Evolutionary conservation across 1,140 invertebrate species (phyloP).

Genomic region (Drosophila novamexicana): DNA sequence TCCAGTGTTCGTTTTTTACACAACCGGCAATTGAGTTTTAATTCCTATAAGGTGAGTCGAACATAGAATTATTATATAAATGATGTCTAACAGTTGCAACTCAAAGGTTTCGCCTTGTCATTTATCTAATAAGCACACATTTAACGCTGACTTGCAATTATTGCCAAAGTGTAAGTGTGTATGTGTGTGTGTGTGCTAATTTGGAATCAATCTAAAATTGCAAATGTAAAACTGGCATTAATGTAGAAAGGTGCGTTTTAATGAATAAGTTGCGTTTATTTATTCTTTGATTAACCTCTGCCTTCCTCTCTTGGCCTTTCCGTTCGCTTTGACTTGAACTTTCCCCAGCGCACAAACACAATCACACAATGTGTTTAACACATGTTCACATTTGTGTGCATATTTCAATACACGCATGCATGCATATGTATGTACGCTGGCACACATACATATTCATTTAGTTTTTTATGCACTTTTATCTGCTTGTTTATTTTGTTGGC

Average conservation of each 20-base stretch:
- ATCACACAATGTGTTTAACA: conserved; percentile 4
- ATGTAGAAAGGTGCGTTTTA: conserved; percentile 40
- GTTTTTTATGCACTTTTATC: conserved; percentile 66
- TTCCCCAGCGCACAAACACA: conserved; percentile 52
- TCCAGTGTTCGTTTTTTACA: conserved; percentile 39
- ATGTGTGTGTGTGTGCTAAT: background rate
- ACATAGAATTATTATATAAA: conserved; percentile 36
- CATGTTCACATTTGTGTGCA: conserved; percentile 1
- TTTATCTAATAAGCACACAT: conserved; percentile 30
- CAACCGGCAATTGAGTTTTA: conserved; percentile 42
- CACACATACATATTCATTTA: conserved; percentile 41
- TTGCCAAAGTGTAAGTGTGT: conserved; percentile 28
- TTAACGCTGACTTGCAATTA: conserved; percentile 51
- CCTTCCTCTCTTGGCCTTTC: conserved; percentile 31
- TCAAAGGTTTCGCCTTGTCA: background rate
- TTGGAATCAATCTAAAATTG: conserved; percentile 7
- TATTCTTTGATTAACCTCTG: conserved; percentile 48
- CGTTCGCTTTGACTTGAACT: conserved; percentile 54
- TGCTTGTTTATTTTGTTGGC: conserved; percentile 47
- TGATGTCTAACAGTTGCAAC: background rate
- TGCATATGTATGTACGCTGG: background rate
- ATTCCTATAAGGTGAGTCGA: conserved; percentile 58
- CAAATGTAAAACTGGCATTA: conserved; percentile 24
- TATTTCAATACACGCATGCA: background rate
- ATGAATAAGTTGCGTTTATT: conserved; percentile 58